Conservation (phyloP, 2,888 invertebrate species). For the Koerneria pararmatus region DNA sequence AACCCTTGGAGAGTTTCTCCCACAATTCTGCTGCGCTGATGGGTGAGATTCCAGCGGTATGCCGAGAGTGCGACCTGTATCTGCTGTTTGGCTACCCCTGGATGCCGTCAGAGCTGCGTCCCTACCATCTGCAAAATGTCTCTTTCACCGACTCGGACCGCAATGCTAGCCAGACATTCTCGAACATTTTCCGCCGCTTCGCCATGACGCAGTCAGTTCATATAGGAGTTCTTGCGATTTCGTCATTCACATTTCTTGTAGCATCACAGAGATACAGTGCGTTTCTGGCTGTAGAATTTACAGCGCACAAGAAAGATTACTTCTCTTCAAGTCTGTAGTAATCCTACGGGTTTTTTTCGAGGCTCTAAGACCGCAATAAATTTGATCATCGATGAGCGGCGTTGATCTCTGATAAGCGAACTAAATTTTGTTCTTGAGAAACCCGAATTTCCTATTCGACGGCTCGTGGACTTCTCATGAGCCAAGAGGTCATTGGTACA, state of each 20-base stretch:
- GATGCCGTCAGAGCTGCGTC: conserved; percentile 48
- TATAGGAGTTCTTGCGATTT: no score
- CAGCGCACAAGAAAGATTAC: no score
- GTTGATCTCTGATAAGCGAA: neutral
- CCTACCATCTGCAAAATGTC: conserved; percentile 37
- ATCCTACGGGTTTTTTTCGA: no score
- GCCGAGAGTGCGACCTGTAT: conserved; percentile 79
- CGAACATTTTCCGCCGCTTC: conserved; percentile 49
- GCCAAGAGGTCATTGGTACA: conserved; percentile 56
- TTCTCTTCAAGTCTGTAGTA: no score
- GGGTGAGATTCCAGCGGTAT: conserved; percentile 72
- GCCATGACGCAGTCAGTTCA: conserved; percentile 43
- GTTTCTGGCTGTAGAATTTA: no score
- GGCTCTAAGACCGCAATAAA: no score
- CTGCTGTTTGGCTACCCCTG: conserved; percentile 69
- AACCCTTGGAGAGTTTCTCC: no score
- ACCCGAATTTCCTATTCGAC: conserved; percentile 54
- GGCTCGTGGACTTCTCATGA: conserved; percentile 51
- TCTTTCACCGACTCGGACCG: conserved; percentile 50
- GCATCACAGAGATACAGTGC: no score
- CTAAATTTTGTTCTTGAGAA: conserved; percentile 29
- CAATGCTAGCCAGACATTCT: conserved; percentile 55
- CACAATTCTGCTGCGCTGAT: no score
- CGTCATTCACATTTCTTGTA: no score
- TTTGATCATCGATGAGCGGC: conserved; percentile 1